Evolutionary conservation across 2,888 invertebrate genomes (phyloP).

Genomic region (Odiellus spinosus): DNA sequence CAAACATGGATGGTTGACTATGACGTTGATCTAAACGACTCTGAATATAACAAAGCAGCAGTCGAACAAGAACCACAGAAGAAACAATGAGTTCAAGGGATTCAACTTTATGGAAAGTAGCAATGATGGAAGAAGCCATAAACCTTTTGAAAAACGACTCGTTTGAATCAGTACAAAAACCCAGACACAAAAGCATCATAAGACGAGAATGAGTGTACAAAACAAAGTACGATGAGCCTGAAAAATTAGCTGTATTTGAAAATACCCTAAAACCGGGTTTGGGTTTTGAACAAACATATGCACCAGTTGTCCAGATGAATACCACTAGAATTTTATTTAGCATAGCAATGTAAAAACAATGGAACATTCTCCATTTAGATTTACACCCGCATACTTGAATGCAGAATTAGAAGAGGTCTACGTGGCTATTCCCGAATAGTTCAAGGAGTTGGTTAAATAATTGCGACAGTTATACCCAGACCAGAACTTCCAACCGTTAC

Average conservation of each 20-base stretch:
- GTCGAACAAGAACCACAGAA: no score
- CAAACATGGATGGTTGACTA: no score
- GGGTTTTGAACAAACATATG: conserved; percentile 12
- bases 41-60: no score
- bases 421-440: conserved; percentile 6
- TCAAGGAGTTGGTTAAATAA: background rate
- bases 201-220: conserved; percentile 1
- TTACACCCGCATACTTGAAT: conserved; percentile 9
- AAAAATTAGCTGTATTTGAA: conserved; percentile 10
- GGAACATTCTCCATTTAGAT: conserved; percentile 6
- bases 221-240: conserved; percentile 1
- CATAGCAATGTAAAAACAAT: no score
- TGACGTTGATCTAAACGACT: no score
- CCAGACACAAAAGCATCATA: conserved; percentile 1
- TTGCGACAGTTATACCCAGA: no score
- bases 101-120: conserved; percentile 2
- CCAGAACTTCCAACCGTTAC: no score
- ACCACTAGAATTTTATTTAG: conserved; percentile 5
- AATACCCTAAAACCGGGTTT: conserved; percentile 5
- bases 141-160: conserved; percentile 1
- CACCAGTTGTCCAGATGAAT: conserved; percentile 10
- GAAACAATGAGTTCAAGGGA: conserved; percentile 2
- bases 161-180: conserved; percentile 3
- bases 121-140: conserved; percentile 5
- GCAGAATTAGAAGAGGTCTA: conserved; percentile 7